These are phyloP conservation scores for Acromyrmex echinatior DNA, from an alignment of 1,140 invertebrate genomes.

Conservation along the genomic window DNA sequence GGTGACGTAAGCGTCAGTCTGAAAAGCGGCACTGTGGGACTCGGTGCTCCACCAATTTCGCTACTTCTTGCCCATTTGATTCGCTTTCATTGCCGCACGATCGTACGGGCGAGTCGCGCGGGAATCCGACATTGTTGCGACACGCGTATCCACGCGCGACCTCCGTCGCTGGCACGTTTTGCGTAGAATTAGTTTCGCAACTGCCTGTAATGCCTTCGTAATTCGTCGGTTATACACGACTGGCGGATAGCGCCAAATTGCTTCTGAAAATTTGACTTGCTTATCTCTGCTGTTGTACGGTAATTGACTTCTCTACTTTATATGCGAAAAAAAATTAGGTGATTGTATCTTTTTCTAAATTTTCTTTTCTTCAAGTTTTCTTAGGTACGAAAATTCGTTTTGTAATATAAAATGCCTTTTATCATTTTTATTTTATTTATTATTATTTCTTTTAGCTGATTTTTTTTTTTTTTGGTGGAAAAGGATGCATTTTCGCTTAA, in stretches of 20 bases:
- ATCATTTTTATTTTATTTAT: neutral
- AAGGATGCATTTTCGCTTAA: neutral
- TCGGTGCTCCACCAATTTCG: constrained; percentile 62
- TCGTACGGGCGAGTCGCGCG: constrained; percentile 37
- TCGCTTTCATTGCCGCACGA: constrained; percentile 40
- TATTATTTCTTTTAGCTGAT: neutral
- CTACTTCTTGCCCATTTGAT: constrained; percentile 48
- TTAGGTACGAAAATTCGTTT: neutral
- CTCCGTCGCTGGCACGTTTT: constrained; percentile 49
- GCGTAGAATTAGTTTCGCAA: constrained; percentile 60
- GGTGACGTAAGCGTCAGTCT: constrained; percentile 61
- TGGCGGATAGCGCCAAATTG: neutral
- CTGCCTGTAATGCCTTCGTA: constrained; percentile 37
- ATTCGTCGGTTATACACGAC: constrained; percentile 22
- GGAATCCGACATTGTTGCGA: constrained; percentile 53
- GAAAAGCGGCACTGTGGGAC: constrained; percentile 45
- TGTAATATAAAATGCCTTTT: neutral
- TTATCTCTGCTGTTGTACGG: neutral
- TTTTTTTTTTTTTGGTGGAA: neutral
- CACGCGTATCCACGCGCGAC: constrained; percentile 18
- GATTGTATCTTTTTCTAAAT: neutral
- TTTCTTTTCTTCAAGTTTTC: neutral
- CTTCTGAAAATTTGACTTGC: constrained; percentile 25
- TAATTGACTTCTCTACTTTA: neutral
- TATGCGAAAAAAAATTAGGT: neutral